These are phyloP conservation scores for Cephalopholis sonnerati DNA, from an alignment of 2,113 vertebrate genomes.

Conservation along the genomic window DNA sequence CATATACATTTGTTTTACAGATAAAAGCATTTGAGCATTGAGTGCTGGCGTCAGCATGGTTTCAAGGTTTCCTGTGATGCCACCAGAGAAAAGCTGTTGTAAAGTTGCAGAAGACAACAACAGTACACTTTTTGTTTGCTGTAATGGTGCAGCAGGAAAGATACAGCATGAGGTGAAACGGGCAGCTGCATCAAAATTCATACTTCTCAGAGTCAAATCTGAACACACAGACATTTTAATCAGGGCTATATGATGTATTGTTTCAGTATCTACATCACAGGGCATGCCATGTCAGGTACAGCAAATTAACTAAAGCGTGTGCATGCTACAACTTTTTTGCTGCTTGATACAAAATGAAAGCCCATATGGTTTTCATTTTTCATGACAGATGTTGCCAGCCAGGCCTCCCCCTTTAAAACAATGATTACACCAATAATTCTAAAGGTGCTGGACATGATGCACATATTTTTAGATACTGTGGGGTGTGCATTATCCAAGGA, in stretches of 20 bases:
- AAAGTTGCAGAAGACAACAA: not conserved
- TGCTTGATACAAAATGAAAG: too few relatives aligned
- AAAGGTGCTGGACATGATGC: not conserved
- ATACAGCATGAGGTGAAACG: not conserved
- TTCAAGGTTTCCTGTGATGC: constrained; percentile 11
- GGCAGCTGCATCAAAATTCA: not conserved
- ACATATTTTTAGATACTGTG: not conserved
- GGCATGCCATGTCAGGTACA: too few relatives aligned
- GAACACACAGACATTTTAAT: not conserved
- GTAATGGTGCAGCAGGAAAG: not conserved
- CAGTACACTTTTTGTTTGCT: not conserved
- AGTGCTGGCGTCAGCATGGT: constrained; percentile 2
- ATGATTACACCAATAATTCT: too few relatives aligned
- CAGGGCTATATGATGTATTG: too few relatives aligned
- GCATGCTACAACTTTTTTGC: too few relatives aligned
- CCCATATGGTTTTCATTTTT: too few relatives aligned
- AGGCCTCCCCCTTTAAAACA: too few relatives aligned
- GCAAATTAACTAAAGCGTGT: too few relatives aligned
- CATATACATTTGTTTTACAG: not conserved
- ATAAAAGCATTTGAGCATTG: not conserved
- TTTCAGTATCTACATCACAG: too few relatives aligned
- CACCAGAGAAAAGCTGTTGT: not conserved
- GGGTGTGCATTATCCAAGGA: not conserved
- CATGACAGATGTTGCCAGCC: too few relatives aligned
- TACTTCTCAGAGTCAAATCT: not conserved